Percentiles rank a stretch among this genome's conserved stretches.
Conservation (phyloP, 2,888 invertebrate genomes). For the Sesia apiformis region DNA sequence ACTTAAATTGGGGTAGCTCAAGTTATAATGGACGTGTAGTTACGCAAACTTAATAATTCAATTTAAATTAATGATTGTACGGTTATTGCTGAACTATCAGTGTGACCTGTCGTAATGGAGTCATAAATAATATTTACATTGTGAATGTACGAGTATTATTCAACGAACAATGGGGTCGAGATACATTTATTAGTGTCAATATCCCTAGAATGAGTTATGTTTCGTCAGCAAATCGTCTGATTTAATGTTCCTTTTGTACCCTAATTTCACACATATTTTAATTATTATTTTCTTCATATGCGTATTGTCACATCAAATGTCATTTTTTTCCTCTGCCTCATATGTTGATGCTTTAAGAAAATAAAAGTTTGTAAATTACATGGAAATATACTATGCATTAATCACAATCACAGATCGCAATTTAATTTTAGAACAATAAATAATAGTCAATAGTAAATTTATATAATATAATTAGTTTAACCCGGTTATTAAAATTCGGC, state of each 20-base stretch:
- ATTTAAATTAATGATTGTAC: slow-evolving; percentile 26
- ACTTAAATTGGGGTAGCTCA: slow-evolving; percentile 4
- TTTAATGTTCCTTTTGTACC: not conserved
- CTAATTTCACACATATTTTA: not conserved
- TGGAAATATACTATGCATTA: no score
- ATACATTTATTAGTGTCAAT: slow-evolving; percentile 24
- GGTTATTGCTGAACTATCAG: slow-evolving; percentile 22
- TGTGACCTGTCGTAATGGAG: slow-evolving; percentile 21
- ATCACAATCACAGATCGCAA: no score
- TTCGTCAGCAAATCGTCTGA: not conserved
- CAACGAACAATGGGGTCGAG: slow-evolving; percentile 20
- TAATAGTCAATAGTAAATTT: no score
- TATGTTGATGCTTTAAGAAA: no score
- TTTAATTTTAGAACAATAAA: no score
- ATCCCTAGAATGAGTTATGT: slow-evolving; percentile 4
- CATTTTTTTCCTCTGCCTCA: not conserved
- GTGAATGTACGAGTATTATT: slow-evolving; percentile 16
- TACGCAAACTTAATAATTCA: slow-evolving; percentile 24
- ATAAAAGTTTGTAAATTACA: no score
- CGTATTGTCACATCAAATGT: not conserved
- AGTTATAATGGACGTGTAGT: slow-evolving; percentile 10
- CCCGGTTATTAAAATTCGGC: no score
- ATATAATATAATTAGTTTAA: no score
- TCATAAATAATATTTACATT: slow-evolving; percentile 27
- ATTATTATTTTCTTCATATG: not conserved